These are phyloP conservation scores for Spodoptera exigua DNA, from an alignment of 2,888 invertebrate genomes.

Conservation along the genomic window DNA sequence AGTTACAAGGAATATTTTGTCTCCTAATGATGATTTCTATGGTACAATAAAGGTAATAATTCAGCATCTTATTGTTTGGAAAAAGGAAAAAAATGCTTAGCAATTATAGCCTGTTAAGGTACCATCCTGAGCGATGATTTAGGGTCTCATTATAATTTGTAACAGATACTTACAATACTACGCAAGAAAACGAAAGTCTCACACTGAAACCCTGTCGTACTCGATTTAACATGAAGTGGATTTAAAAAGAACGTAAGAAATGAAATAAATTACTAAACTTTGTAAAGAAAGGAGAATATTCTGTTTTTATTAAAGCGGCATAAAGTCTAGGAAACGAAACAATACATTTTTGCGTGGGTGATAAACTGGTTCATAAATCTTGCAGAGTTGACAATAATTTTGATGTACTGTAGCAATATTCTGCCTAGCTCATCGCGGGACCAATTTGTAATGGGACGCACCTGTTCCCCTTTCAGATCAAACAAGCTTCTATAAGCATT, in stretches of 20 bases:
- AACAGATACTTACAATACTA: constrained; percentile 28
- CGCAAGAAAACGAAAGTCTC: constrained; percentile 12
- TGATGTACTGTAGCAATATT: constrained; percentile 71
- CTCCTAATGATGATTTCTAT: too few relatives aligned
- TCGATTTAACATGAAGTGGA: constrained; percentile 12
- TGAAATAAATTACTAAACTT: constrained; percentile 3
- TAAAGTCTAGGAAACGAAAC: constrained; percentile 16
- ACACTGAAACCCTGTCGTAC: constrained; percentile 1
- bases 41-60: not conserved
- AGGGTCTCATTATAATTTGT: constrained; percentile 46
- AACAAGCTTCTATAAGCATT: constrained; percentile 21
- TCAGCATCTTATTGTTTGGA: constrained; percentile 1
- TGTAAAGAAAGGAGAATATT: not conserved
- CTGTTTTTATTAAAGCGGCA: not conserved
- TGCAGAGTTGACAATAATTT: constrained; percentile 71
- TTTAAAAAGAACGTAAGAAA: constrained; percentile 1
- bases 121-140: constrained; percentile 29
- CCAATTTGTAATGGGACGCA: constrained; percentile 71
- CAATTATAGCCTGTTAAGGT: constrained; percentile 25
- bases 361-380: constrained; percentile 69
- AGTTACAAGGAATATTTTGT: too few relatives aligned
- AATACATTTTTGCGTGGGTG: constrained; percentile 34
- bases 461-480: constrained; percentile 68
- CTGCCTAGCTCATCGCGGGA: constrained; percentile 62
- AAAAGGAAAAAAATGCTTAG: constrained; percentile 15